phyloP scores from a whole-genome alignment of 1,140 invertebrate species.

The Euura lappo region DNA sequence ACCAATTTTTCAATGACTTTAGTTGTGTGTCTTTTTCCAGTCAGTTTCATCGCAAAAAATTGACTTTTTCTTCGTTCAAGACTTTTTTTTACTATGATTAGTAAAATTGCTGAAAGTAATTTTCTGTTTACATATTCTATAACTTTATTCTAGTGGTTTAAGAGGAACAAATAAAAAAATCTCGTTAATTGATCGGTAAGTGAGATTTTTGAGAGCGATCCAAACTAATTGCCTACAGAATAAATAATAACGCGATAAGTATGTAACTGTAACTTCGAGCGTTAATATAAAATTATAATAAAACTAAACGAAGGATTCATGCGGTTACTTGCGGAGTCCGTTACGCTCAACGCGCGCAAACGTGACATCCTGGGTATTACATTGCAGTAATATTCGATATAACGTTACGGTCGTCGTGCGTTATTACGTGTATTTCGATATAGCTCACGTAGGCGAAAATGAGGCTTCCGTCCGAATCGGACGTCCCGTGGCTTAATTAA shows the following conservation, averaged over 20 bases:
- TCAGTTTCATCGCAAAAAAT: too few relatives aligned
- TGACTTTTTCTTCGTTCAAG: too few relatives aligned
- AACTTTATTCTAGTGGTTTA: too few relatives aligned
- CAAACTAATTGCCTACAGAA: not conserved
- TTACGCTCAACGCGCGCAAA: not conserved
- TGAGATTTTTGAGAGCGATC: too few relatives aligned
- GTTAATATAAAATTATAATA: not conserved
- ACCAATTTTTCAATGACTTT: too few relatives aligned
- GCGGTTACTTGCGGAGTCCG: not conserved
- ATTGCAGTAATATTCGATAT: not conserved
- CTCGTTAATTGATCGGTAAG: too few relatives aligned
- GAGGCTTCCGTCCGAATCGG: not conserved
- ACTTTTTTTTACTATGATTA: too few relatives aligned
- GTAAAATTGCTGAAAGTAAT: too few relatives aligned
- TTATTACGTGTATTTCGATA: not conserved
- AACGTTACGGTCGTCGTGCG: not conserved
- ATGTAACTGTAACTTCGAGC: not conserved
- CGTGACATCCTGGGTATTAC: not conserved
- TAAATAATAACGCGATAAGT: not conserved
- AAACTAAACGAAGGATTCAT: not conserved
- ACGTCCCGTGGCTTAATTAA: conserved; percentile 2
- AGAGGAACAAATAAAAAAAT: too few relatives aligned
- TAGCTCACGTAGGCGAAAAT: not conserved
- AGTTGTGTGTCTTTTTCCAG: too few relatives aligned
- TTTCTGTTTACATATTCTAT: too few relatives aligned